phyloP scores from a whole-genome alignment of 2,797 vertebrate species.

The Falco peregrinus region DNA sequence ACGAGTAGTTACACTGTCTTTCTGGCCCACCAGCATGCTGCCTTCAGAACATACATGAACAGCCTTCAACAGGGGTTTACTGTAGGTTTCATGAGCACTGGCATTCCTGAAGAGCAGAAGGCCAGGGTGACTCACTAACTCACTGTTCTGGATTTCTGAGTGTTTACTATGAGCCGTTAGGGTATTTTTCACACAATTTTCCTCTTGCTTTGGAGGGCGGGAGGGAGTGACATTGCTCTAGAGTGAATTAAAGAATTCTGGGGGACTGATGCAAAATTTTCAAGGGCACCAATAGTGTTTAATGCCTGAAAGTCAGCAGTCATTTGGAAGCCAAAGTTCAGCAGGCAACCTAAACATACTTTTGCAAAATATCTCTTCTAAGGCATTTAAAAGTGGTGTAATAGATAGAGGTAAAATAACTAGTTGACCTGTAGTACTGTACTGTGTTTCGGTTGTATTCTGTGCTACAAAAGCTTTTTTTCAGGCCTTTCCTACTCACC shows the following conservation, averaged over 20 bases:
- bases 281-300: neutral
- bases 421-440: neutral
- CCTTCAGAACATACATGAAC: neutral
- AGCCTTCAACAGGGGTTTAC: neutral
- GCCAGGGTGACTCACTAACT: neutral
- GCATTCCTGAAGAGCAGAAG: neutral
- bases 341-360: neutral
- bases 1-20: neutral
- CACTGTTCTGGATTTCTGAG: neutral
- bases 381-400: neutral
- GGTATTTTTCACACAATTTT: neutral
- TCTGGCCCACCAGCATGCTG: neutral
- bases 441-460: neutral
- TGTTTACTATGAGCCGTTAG: neutral
- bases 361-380: neutral
- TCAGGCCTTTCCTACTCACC: neutral
- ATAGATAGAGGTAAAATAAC: neutral
- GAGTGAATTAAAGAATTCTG: neutral
- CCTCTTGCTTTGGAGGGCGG: neutral
- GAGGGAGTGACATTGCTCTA: neutral
- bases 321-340: neutral
- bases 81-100: neutral
- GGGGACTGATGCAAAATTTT: neutral
- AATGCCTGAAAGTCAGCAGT: neutral
- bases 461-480: neutral